A percentile compares a stretch with the other conserved stretches of the same genome.
Evolutionary conservation across 2,797 vertebrate genomes (phyloP).

Genomic region (Somateria mollissima): DNA sequence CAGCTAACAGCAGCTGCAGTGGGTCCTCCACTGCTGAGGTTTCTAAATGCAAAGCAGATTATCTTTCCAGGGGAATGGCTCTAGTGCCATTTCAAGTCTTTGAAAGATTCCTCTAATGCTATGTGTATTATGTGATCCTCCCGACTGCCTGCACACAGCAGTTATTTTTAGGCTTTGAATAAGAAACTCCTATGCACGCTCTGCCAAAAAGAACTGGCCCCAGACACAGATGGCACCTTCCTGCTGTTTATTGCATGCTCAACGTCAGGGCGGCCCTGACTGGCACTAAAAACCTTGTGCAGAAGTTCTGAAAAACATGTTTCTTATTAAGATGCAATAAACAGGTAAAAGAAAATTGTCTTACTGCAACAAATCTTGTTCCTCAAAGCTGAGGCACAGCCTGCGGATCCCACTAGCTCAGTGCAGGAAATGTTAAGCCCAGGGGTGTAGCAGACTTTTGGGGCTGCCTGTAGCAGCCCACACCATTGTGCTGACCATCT

Average conservation of each 20-base stretch:
- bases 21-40: not conserved
- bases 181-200: not conserved
- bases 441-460: not conserved
- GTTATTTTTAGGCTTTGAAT: constrained; percentile 46
- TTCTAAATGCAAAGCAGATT: constrained; percentile 43
- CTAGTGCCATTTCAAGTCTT: not conserved
- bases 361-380: not conserved
- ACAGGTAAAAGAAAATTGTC: not conserved
- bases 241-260: not conserved
- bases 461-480: not conserved
- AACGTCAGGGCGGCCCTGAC: not conserved
- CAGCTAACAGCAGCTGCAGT: constrained; percentile 8
- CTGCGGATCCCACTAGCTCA: not conserved
- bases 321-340: not conserved
- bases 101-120: not conserved
- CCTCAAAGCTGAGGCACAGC: not conserved
- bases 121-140: not conserved
- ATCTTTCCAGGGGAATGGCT: not conserved
- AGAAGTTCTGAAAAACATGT: not conserved
- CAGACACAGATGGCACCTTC: not conserved
- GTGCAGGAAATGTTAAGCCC: not conserved
- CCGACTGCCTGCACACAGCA: not conserved
- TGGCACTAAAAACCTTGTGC: not conserved
- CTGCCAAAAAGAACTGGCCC: constrained; percentile 11
- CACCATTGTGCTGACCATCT: not conserved